Evolutionary conservation across 2,797 vertebrate species (phyloP).

Genomic region (Petrocephalus schoutedeni): DNA sequence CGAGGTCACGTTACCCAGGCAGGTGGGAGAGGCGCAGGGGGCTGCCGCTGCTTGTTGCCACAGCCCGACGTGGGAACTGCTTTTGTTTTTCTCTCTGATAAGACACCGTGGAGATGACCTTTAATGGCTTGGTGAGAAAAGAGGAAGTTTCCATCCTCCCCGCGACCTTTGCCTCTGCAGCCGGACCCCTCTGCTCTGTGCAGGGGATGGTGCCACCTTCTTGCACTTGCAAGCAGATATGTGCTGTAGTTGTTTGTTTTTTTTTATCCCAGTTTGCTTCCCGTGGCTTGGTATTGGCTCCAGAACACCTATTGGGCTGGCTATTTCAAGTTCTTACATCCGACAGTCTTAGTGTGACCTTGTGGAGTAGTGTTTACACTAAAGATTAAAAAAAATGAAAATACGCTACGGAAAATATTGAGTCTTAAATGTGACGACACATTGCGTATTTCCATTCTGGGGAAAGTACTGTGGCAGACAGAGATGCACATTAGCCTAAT

Average conservation of each 20-base stretch:
- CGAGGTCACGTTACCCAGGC: conserved; percentile 29
- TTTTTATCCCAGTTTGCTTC: neutral
- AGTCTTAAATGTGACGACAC: neutral
- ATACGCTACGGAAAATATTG: neutral
- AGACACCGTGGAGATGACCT: conserved; percentile 23
- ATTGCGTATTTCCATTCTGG: neutral
- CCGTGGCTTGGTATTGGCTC: neutral
- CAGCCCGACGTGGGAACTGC: neutral
- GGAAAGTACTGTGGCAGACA: neutral
- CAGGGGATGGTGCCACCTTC: neutral
- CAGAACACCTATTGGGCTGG: conserved; percentile 14
- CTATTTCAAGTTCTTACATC: neutral
- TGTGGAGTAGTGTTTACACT: neutral
- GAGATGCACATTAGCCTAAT: neutral
- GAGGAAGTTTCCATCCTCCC: conserved; percentile 9
- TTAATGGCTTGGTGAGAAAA: conserved; percentile 19
- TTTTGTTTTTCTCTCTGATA: conserved; percentile 22
- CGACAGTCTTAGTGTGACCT: neutral
- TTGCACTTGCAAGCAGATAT: neutral
- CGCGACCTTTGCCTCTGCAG: neutral
- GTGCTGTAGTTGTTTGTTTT: neutral
- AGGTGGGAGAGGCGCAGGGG: conserved; percentile 31
- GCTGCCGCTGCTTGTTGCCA: conserved; percentile 17
- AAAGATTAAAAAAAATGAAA: neutral
- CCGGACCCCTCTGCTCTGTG: neutral